These are phyloP conservation scores for Cyphomyrmex costatus DNA, from an alignment of 1,140 invertebrate genomes.

Conservation along the genomic window DNA sequence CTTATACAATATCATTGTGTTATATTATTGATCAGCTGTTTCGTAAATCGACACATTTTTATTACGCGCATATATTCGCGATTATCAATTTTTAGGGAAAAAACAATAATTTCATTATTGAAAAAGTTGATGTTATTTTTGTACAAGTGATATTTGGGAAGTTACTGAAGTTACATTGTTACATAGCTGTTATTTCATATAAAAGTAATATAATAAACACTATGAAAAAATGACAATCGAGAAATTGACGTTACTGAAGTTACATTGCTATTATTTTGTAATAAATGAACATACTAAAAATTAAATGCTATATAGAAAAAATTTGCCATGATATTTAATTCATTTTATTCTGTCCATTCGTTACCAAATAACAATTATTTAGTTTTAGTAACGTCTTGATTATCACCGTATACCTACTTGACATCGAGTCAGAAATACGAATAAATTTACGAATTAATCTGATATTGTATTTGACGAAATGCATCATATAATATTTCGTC, in stretches of 20 bases:
- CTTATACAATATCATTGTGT: background rate
- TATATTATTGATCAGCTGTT: background rate
- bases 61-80: background rate
- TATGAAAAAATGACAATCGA: background rate
- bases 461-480: background rate
- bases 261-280: background rate
- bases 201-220: too few species aligned
- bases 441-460: background rate
- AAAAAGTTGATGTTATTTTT: slow-evolving; percentile 16
- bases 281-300: background rate
- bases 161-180: background rate
- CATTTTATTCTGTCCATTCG: background rate
- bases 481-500: background rate
- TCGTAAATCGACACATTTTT: background rate
- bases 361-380: background rate
- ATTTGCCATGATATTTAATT: background rate
- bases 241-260: background rate
- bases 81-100: background rate
- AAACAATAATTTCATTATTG: background rate
- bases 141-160: background rate
- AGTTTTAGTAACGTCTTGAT: background rate
- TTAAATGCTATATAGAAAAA: background rate
- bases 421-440: background rate
- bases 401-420: background rate
- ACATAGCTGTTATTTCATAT: too few species aligned